Conservation (phyloP, 2,888 invertebrate species). For the Sussaba pulchella region DNA sequence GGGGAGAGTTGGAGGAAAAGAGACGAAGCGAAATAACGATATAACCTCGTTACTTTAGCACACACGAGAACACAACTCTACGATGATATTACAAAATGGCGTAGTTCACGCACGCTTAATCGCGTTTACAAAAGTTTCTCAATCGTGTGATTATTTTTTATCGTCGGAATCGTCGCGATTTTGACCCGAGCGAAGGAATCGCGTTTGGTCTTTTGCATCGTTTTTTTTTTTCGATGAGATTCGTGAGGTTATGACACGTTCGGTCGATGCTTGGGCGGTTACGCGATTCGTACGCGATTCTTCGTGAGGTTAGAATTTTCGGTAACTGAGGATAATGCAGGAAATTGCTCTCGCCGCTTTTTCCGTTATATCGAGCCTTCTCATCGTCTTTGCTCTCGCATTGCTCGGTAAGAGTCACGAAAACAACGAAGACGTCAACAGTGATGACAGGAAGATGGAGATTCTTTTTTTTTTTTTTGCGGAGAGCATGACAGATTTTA, state of each 20-base stretch:
- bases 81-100: constrained; percentile 74
- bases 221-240: constrained; percentile 43
- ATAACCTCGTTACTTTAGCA: constrained; percentile 71
- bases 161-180: constrained; percentile 33
- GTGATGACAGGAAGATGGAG: no score
- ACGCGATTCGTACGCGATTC: constrained; percentile 2
- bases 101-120: constrained; percentile 63
- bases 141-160: constrained; percentile 47
- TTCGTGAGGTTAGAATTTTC: constrained; percentile 21
- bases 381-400: constrained; percentile 86
- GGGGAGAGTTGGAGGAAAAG: constrained; percentile 60
- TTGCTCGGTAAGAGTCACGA: constrained; percentile 86
- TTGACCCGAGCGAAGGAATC: no score
- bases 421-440: no score
- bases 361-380: constrained; percentile 86
- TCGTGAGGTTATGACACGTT: constrained; percentile 56
- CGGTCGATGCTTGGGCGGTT: constrained; percentile 5
- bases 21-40: constrained; percentile 20
- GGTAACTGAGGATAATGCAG: constrained; percentile 80
- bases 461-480: background rate
- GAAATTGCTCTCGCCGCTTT: constrained; percentile 85
- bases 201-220: constrained; percentile 42
- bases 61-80: constrained; percentile 45
- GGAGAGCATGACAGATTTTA: constrained; percentile 23
- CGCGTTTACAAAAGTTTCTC: constrained; percentile 42